A percentile compares a stretch with the other conserved stretches of the same genome.
These are phyloP conservation scores for Nomia melanderi DNA, from an alignment of 1,140 invertebrate species.

Conservation along the genomic window DNA sequence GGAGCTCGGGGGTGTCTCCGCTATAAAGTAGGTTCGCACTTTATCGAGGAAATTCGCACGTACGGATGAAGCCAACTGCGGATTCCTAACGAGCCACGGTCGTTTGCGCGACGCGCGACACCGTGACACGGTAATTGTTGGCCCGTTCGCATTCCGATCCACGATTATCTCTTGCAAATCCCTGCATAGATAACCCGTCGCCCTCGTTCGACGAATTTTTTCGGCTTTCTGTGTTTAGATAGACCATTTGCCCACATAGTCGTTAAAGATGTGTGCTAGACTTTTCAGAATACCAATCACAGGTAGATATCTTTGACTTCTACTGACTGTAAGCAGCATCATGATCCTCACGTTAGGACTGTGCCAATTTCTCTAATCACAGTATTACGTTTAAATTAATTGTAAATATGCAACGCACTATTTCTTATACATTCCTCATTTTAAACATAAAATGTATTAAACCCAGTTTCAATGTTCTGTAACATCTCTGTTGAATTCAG, in stretches of 20 bases:
- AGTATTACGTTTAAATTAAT: too few relatives aligned
- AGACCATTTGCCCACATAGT: too few relatives aligned
- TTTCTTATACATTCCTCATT: too few relatives aligned
- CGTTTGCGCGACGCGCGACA: constrained; percentile 40
- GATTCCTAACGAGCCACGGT: constrained; percentile 60
- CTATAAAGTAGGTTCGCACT: constrained; percentile 41
- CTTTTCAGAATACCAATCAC: constrained; percentile 87
- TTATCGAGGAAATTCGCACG: constrained; percentile 59
- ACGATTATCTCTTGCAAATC: constrained; percentile 22
- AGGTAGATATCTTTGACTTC: constrained; percentile 84
- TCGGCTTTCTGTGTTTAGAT: background rate
- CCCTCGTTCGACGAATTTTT: background rate
- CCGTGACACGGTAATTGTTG: constrained; percentile 51
- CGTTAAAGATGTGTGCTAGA: constrained; percentile 87
- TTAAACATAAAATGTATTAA: too few relatives aligned
- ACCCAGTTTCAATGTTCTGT: too few relatives aligned
- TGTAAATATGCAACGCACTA: too few relatives aligned
- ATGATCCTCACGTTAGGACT: constrained; percentile 86
- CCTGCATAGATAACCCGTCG: background rate
- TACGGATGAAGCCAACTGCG: constrained; percentile 37
- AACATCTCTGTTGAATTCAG: too few relatives aligned
- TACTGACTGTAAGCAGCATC: constrained; percentile 83
- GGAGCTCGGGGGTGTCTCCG: background rate
- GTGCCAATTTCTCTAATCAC: constrained; percentile 79
- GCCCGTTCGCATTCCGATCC: constrained; percentile 12